Percentiles rank a stretch among this genome's conserved stretches.
phyloP scores from a whole-genome alignment of 1,140 invertebrate species.

The Trypoxylus dichotomus region DNA sequence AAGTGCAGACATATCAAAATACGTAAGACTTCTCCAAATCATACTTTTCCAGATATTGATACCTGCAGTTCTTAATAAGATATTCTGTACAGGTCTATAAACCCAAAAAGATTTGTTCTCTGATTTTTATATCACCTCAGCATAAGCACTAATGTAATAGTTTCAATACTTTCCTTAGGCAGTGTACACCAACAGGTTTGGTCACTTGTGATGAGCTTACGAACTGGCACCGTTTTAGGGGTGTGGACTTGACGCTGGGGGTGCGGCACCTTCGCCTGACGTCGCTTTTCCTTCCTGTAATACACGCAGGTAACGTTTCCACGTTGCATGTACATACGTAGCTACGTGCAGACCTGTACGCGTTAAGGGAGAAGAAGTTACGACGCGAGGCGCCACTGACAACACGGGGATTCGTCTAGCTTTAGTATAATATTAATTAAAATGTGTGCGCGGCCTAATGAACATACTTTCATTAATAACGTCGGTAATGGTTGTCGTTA shows the following conservation, averaged over 20 bases:
- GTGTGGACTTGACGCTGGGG: neutral
- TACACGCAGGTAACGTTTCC: neutral
- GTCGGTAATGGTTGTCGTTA: neutral
- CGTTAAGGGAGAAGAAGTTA: neutral
- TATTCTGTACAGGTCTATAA: too few species aligned
- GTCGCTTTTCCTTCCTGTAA: neutral
- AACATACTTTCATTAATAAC: constrained; percentile 7
- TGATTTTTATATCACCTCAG: too few species aligned
- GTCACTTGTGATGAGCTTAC: neutral
- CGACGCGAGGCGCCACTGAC: neutral
- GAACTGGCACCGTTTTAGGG: neutral
- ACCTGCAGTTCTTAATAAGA: too few species aligned
- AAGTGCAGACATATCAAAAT: too few species aligned
- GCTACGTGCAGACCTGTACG: neutral
- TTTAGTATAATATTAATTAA: constrained; percentile 9
- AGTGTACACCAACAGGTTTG: neutral
- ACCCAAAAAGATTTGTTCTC: too few species aligned
- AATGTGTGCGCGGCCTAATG: neutral
- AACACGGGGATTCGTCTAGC: neutral
- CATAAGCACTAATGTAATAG: too few species aligned
- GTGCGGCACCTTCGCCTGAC: neutral
- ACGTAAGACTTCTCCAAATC: too few species aligned
- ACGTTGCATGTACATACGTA: neutral
- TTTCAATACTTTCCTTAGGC: neutral
- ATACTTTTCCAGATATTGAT: too few species aligned